Evolutionary conservation across 1,140 invertebrate genomes (phyloP), one percentile per base, ranked within the genome.

Genomic region (Eupeodes corollae): DNA sequence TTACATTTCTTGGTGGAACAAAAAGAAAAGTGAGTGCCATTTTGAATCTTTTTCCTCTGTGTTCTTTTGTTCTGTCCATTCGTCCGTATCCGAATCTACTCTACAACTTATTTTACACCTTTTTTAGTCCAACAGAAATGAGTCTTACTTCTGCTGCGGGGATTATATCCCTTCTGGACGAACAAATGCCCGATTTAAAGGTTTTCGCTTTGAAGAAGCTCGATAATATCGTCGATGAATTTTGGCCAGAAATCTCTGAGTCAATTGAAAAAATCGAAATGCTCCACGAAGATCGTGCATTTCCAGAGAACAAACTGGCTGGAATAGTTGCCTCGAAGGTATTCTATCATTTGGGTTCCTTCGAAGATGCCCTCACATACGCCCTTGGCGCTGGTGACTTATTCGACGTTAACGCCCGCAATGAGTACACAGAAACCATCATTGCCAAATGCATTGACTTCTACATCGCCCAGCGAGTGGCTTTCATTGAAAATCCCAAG

Each of bases 181-280:
- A 98, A 69, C 85, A 88, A 26, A 87, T 89, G 72, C 78, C 84
- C 14, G 90, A 96, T 70, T 73, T 98, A 39, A 94, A 95, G 72
- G 82, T 90, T 3, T 98, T 95, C 71, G 93, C 94, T 16, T 57
- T 86, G 44, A 85, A 86, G 57, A 93, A 93, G 61, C 72, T 98
- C 38, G 86, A 98, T 70, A 78, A 80, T 58, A 91, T 98, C 65
- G 93, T 98, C 0, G 91, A 97, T 68, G 88, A 95, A 69, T 98
- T 98, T 73, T 98, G 94, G 94, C 90, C 93, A 14, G 94, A 98
- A 74, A 97, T 98, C 52, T 95, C 92, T 1, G 95, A 98, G 73
- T 89, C 91, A 11, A 93, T 98, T 62, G 86, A 89, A 61, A 98
- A 96, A 74, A 96, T 98, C 61, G 94, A 98, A 77, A 91, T 94